Percentiles rank a stretch among this genome's conserved stretches.
Evolutionary conservation across 2,113 vertebrate genomes (phyloP).

Genomic region (Dendropsophus ebraccatus): DNA sequence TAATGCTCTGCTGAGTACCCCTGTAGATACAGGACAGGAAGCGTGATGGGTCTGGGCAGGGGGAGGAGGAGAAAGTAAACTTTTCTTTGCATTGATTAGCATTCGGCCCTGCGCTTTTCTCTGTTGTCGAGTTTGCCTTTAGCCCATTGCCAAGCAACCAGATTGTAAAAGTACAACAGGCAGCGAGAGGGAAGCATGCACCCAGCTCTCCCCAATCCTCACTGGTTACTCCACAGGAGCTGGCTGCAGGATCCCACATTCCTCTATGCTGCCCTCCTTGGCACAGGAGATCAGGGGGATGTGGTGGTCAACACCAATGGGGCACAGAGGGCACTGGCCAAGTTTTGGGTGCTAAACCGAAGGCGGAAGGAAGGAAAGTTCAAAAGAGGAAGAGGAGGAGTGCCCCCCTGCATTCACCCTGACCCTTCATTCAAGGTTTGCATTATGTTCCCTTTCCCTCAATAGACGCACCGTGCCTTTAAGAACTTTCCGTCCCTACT

Average conservation of each 20-base stretch:
- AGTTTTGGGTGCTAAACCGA: slow-evolving; percentile 28
- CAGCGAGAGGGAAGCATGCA: slow-evolving; percentile 52
- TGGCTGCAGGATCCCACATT: slow-evolving; percentile 45
- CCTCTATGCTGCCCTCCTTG: slow-evolving; percentile 30
- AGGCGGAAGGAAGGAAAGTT: slow-evolving; percentile 43
- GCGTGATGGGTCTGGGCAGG: neutral
- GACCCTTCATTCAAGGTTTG: slow-evolving; percentile 54
- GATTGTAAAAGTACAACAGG: slow-evolving; percentile 58
- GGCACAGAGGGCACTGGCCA: slow-evolving; percentile 1
- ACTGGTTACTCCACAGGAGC: slow-evolving; percentile 40
- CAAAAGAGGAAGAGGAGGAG: slow-evolving; percentile 53
- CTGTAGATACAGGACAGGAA: slow-evolving; percentile 11
- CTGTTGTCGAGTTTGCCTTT: slow-evolving; percentile 49
- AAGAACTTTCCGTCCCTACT: neutral
- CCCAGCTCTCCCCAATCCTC: slow-evolving; percentile 36
- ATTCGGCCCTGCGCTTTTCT: slow-evolving; percentile 30
- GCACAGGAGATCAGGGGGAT: slow-evolving; percentile 9
- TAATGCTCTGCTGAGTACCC: neutral
- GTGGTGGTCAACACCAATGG: neutral
- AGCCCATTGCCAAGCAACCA: slow-evolving; percentile 57
- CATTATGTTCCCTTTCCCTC: neutral
- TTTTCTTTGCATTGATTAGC: slow-evolving; percentile 54
- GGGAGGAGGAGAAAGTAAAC: slow-evolving; percentile 47
- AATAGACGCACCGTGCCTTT: neutral
- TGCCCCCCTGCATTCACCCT: neutral